Base-by-base conservation (phyloP, 1,140 invertebrate species). In the Papilio glaucus region DNA sequence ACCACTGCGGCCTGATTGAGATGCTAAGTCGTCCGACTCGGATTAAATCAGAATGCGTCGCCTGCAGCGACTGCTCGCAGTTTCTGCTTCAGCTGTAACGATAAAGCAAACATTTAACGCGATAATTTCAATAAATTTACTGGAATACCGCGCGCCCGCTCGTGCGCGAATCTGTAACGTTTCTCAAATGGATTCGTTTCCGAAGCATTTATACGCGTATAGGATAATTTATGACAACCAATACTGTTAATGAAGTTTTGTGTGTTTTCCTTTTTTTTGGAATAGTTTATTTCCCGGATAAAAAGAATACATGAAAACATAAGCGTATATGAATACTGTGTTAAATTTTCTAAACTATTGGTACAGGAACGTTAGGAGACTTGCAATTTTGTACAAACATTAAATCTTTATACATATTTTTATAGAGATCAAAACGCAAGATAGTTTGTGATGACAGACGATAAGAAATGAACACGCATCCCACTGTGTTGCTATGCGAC, bases 51-150 rank as follows among this genome's bases (percentile, higher is more conserved):
- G 49, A 12, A 26, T 57, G 49, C 10, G 39, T 12, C 39, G 39
- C 10, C 0, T 6, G 39, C 12, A 41, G 4, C 12, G 39, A 33
- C 39, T 12, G 12, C 10, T 13, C 49, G 49, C n/a, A 10, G 21
- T 57, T 57, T 57, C 21, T 57, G 49, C 21, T 57, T 26, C 21
- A 57, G 21, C 21, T 8, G 21, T 24, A 26, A 26, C 21, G 10
- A 57, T 24, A 57, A 24, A 57, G 21, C 49, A 57, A 57, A 26
- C 10, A 57, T 57, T 57, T 57, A 24, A 24, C 49, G 21, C 49
- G 2, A 57, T 26, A 26, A 21, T 57, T 24, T 57, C 21, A 57
- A 57, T 57, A 26, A 57, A 57, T 24, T 57, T 3, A 18, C 8
- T 53, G 18, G 10, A 24, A 24, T 53, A 53, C 18, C 21, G 10